Evolutionary conservation across 2,797 vertebrate species (phyloP).

Genomic region (Platyrinchus mystaceus): DNA sequence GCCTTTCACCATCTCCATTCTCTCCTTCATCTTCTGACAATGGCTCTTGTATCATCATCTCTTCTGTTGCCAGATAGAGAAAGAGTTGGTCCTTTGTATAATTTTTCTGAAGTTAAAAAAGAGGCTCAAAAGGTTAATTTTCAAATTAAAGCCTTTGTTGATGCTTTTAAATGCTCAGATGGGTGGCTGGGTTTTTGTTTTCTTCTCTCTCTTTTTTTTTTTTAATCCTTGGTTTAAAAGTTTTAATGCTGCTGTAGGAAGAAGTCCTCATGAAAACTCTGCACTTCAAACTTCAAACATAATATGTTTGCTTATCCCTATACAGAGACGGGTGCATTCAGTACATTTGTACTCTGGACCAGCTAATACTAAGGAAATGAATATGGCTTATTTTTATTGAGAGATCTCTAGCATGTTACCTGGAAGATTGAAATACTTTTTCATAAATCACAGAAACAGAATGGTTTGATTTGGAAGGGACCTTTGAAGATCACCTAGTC

Average conservation of each 20-base stretch:
- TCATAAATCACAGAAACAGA: not conserved
- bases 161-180: not conserved
- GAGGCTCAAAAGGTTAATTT: not conserved
- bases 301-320: not conserved
- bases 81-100: not conserved
- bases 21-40: not conserved
- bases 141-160: not conserved
- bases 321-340: not conserved
- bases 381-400: not conserved
- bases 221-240: not conserved
- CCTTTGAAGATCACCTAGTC: not conserved
- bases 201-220: not conserved
- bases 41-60: not conserved
- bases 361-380: not conserved
- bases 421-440: not conserved
- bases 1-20: not conserved
- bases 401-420: not conserved
- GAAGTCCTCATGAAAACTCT: not conserved
- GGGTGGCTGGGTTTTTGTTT: not conserved
- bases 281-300: not conserved
- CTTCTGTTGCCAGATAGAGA: not conserved
- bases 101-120: not conserved
- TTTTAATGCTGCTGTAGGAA: not conserved
- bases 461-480: not conserved
- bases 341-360: not conserved